Base-by-base conservation (phyloP, 2,113 vertebrate genomes). In the Melanerpes aurifrons region DNA sequence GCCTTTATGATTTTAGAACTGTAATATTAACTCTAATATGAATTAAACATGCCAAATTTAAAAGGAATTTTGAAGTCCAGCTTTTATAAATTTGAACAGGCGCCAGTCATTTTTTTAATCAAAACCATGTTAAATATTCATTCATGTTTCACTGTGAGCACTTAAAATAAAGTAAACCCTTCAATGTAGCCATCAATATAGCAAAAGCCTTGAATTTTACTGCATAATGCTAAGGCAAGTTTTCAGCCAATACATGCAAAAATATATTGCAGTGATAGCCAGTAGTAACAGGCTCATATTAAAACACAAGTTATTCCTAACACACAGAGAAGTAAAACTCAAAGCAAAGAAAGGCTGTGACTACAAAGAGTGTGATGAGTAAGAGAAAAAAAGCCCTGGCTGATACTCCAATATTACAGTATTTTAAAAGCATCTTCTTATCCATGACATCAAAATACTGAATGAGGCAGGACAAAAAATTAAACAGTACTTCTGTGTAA, bases 41-140 rank as follows among this genome's bases (percentile, higher is more conserved):
- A 94, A 95, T 92, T 91, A 95, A 96, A 93, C 70, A 95, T 81
- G 70, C 47, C 70, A 75, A 50, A 88, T 91, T 86, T 90, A 66
- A 95, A 94, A 69, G 47, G n/a, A 94, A 91, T 93, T 75, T 59
- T 90, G 21, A 86, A 92, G 70, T 69, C 73, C 70, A 88, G 89
- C 35, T 94, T 92, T 82, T 85, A 79, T 53, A 85, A 79, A 89
- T 85, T 75, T 94, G 82, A 93, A 75, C 84, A 87, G 91, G 54
- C 89, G 73, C n/a, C 85, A 93, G 85, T 29, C 67, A 53, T 89
- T 85, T 94, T 88, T 96, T 89, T 87, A 92, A 95, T 95, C 90
- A 90, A 95, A 96, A 92, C 40, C 77, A 57, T 29, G 70, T 95
- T 94, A 96, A 95, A 92, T 96, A 96, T 92, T 96, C 58, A 96